Evolutionary conservation across 2,113 vertebrate genomes (phyloP).

Genomic region (Zeus faber): DNA sequence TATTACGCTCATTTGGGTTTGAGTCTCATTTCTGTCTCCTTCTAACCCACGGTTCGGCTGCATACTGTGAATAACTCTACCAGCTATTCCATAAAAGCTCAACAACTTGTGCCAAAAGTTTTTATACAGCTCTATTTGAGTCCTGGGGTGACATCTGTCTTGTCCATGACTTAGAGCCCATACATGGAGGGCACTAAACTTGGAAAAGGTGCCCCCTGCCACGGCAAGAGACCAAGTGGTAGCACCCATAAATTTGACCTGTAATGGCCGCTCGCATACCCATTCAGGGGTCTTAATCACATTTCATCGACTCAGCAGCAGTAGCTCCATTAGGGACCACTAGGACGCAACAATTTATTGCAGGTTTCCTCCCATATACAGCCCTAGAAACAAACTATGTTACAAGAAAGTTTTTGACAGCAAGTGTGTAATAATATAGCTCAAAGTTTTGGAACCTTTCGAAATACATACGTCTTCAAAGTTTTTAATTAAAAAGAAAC

Average conservation of each 20-base stretch:
- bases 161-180: constrained; percentile 52
- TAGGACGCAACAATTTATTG: constrained; percentile 23
- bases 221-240: constrained; percentile 37
- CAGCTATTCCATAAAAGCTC: background rate
- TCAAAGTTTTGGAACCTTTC: too few species aligned
- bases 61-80: too few species aligned
- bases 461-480: too few species aligned
- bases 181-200: constrained; percentile 73
- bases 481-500: too few species aligned
- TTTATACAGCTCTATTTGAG: constrained; percentile 39
- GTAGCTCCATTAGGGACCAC: constrained; percentile 5
- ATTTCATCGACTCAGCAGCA: constrained; percentile 68
- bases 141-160: constrained; percentile 44
- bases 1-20: too few species aligned
- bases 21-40: too few species aligned
- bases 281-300: constrained; percentile 52
- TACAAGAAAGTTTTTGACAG: background rate
- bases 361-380: constrained; percentile 1
- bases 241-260: constrained; percentile 66
- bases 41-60: too few species aligned
- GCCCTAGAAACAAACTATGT: too few species aligned
- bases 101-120: constrained; percentile 5
- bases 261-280: constrained; percentile 36
- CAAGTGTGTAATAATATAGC: too few species aligned
- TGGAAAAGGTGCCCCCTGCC: constrained; percentile 57